Percentiles rank a stretch among this genome's conserved stretches.
Conservation (phyloP, 2,113 vertebrate species). For the Scatophagus argus region DNA sequence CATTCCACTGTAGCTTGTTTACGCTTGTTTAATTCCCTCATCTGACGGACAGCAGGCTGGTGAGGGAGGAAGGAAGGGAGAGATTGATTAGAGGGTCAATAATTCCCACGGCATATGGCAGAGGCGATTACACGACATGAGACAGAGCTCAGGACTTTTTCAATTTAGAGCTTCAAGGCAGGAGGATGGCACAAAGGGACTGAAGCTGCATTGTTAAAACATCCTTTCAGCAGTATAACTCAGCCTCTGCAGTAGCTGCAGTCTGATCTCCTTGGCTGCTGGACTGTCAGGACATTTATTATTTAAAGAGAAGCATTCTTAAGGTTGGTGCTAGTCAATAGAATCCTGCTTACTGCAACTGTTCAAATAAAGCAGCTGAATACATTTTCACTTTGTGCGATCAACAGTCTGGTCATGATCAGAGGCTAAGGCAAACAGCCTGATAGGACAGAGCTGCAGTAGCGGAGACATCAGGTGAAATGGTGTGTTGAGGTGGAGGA, state of each 20-base stretch:
- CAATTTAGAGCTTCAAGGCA: conserved; percentile 27
- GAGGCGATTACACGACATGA: conserved; percentile 36
- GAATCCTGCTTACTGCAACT: neutral
- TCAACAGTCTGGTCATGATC: conserved; percentile 22
- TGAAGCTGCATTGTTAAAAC: neutral
- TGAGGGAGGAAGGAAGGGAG: neutral
- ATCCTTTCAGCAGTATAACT: neutral
- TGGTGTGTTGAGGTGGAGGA: neutral
- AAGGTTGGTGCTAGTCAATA: neutral
- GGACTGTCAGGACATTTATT: conserved; percentile 17
- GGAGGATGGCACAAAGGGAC: neutral
- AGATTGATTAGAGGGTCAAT: conserved; percentile 52
- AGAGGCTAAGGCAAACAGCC: conserved; percentile 12
- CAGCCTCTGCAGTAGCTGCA: neutral
- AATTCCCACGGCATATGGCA: conserved; percentile 54
- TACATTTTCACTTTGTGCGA: conserved; percentile 10
- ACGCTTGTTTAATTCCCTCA: conserved; percentile 37
- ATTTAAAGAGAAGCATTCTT: neutral
- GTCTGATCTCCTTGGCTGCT: neutral
- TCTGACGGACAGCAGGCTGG: conserved; percentile 21
- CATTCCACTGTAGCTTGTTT: conserved; percentile 18
- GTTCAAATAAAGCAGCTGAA: conserved; percentile 41
- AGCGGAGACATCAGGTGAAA: neutral
- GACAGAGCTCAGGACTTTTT: conserved; percentile 1
- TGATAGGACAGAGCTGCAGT: neutral